Conservation (phyloP, 2,888 invertebrate genomes). For the Athalia cordata region DNA sequence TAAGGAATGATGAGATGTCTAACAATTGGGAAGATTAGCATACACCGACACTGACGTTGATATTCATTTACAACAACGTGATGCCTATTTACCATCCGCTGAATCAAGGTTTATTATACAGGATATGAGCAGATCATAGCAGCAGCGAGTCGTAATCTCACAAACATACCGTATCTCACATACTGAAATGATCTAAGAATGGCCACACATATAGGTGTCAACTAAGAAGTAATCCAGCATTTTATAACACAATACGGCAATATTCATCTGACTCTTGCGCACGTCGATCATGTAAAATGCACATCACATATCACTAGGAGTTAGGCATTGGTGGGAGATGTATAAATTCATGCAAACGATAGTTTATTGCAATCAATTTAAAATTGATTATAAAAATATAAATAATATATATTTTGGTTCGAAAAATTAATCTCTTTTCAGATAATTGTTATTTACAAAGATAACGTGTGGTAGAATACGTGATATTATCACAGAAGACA, state of each 20-base stretch:
- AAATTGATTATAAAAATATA: not conserved
- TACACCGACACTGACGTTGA: not conserved
- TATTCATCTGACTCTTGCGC: too few species aligned
- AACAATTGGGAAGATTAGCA: slow-evolving; percentile 4
- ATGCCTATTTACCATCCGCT: slow-evolving; percentile 2
- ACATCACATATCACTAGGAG: not conserved
- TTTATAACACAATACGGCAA: too few species aligned
- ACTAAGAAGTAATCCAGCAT: too few species aligned
- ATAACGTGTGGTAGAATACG: not conserved
- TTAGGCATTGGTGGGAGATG: not conserved
- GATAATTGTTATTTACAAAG: not conserved
- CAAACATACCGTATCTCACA: not conserved
- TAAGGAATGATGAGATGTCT: slow-evolving; percentile 30
- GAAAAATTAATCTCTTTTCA: not conserved
- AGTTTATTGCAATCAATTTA: slow-evolving; percentile 19
- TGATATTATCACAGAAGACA: slow-evolving; percentile 6
- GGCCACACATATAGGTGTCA: too few species aligned
- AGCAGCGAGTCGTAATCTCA: not conserved
- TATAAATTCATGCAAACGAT: slow-evolving; percentile 24
- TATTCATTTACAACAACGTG: slow-evolving; percentile 17
- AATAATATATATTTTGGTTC: slow-evolving; percentile 1
- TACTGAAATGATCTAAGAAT: too few species aligned
- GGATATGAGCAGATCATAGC: not conserved
- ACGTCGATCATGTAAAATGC: too few species aligned
- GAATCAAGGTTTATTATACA: not conserved